Evolutionary conservation across 2,797 vertebrate genomes (phyloP), one percentile per base, ranked within the genome.

Genomic region (Spheniscus humboldti): DNA sequence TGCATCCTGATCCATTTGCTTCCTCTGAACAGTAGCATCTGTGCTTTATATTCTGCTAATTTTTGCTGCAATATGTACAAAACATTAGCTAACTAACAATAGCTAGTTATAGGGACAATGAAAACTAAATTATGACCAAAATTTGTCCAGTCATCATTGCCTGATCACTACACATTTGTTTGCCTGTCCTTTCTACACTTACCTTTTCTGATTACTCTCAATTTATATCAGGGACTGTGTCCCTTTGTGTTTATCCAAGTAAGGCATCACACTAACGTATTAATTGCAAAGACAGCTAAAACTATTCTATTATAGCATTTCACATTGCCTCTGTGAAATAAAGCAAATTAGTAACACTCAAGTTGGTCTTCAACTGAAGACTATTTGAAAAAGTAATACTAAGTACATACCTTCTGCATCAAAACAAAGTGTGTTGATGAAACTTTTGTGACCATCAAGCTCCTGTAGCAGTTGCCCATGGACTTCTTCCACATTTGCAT

Each of bases 401-500:
- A 76, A 52, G 45, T 62, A 96, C 92, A 41, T 98, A 99, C 99
- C 99, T 98, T 99, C 99, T 63, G 95, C 93, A 98, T 99, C 99
- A 96, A 99, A 99, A 95, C 99, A 99, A 88, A 99, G 86, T 0
- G 98, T 98, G 95, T 99, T 99, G 97, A 99, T 98, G 94, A 99
- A 99, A 95, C 98, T 98, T 97, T 90, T 98, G 97, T 99, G 99
- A 62, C 98, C 98, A 77, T 99, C 99, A 80, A 99, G 98, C 96
- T 99, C 99, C 95, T 98, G 99, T 43, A 99, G 96, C 77, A 99
- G 97, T 50, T 98, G 98, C 30, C 99, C 99, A 50, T 99, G 98
- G 60, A 99, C 97, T 35, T 99, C 98, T 31, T 96, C 96, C 11
- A 98, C 98, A 18, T 99, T 98, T 18, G 99, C 96, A 93, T 98